These are phyloP conservation scores for Protula sp. DNA, from an alignment of 2,888 invertebrate genomes.

Conservation along the genomic window DNA sequence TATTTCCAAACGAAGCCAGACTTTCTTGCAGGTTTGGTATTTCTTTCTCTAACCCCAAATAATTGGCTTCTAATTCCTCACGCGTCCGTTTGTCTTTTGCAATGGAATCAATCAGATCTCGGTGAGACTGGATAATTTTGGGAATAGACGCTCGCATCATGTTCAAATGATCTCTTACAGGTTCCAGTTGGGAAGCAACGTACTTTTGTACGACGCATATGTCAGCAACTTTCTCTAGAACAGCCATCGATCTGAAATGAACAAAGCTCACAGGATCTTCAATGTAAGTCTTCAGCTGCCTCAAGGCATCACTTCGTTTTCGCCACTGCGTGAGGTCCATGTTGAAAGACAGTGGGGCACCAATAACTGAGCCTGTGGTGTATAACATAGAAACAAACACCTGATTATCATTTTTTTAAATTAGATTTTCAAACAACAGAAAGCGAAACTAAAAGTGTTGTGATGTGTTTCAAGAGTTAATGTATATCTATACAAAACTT, in stretches of 20 bases:
- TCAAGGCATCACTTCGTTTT: conserved; percentile 13
- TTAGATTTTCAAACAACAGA: too few species aligned
- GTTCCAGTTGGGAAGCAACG: conserved; percentile 16
- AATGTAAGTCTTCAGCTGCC: conserved; percentile 11
- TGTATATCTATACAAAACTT: too few species aligned
- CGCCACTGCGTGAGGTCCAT: conserved; percentile 22
- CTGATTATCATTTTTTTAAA: too few species aligned
- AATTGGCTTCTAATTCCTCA: conserved; percentile 11
- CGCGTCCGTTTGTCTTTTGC: conserved; percentile 15
- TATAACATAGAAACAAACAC: too few species aligned
- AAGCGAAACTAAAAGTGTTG: too few species aligned
- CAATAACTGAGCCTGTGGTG: conserved; percentile 11
- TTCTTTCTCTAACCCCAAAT: conserved; percentile 5
- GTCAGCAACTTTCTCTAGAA: conserved; percentile 11
- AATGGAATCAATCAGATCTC: conserved; percentile 13
- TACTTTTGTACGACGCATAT: conserved; percentile 12
- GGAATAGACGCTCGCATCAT: conserved; percentile 13
- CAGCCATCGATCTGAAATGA: neutral
- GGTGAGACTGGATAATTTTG: conserved; percentile 15
- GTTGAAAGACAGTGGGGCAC: conserved; percentile 15
- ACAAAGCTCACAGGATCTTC: conserved; percentile 17
- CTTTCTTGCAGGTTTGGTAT: conserved; percentile 16
- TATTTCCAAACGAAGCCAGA: conserved; percentile 13
- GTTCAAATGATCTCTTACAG: conserved; percentile 12
- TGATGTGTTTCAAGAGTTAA: too few species aligned